These are phyloP conservation scores for Picus viridis DNA, from an alignment of 2,797 vertebrate genomes.

Conservation along the genomic window DNA sequence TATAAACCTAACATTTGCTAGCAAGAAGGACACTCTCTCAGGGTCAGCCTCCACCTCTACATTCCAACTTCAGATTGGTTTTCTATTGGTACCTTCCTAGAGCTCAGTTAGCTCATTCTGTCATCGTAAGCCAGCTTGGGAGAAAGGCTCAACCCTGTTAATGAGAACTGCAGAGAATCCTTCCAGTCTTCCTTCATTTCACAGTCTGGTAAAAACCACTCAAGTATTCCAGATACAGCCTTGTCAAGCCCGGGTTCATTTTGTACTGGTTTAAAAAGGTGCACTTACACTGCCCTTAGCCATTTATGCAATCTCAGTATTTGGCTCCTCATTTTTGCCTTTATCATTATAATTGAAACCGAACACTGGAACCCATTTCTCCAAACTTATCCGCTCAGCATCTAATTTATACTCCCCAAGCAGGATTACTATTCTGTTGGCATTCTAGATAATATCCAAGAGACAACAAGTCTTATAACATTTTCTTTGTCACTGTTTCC, in stretches of 20 bases:
- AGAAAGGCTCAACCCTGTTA: background rate
- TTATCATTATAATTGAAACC: background rate
- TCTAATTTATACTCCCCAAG: background rate
- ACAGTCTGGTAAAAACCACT: conserved; percentile 14
- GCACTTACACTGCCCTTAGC: background rate
- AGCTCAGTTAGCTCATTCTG: background rate
- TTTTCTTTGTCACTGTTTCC: background rate
- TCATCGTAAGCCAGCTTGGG: background rate
- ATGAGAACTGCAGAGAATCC: background rate
- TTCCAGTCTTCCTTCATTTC: background rate
- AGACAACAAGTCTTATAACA: background rate
- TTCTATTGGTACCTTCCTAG: background rate
- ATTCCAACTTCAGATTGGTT: background rate
- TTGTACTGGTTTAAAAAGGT: background rate
- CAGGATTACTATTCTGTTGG: background rate
- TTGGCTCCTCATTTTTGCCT: background rate
- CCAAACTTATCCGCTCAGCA: background rate
- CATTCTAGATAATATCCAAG: background rate
- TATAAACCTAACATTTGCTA: accelerated
- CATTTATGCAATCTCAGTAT: background rate
- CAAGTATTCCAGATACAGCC: background rate
- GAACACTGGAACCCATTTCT: background rate
- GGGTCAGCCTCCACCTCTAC: background rate
- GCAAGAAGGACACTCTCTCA: background rate
- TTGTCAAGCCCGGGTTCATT: background rate